Conservation (phyloP, 2,113 vertebrate species). For the Piprites chloris region DNA sequence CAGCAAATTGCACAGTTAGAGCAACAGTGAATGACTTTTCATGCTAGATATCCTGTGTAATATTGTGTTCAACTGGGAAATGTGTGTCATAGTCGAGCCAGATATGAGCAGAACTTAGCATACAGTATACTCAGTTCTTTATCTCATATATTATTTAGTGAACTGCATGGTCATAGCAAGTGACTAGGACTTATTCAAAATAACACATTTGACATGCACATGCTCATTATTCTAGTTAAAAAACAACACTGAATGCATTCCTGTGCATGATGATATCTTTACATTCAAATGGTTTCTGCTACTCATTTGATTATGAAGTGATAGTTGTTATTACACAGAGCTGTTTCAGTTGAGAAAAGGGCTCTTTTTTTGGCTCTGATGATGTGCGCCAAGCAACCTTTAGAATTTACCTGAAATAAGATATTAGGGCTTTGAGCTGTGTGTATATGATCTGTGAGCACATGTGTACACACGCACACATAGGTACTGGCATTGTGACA, state of each 20-base stretch:
- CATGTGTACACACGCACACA: not conserved
- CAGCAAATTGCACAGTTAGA: not conserved
- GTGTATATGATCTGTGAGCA: not conserved
- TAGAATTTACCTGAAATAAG: constrained; percentile 46
- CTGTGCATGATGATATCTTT: not conserved
- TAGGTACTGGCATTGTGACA: not conserved
- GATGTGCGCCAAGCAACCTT: not conserved
- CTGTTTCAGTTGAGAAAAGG: not conserved
- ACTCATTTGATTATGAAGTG: constrained; percentile 7
- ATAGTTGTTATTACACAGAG: not conserved
- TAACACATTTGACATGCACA: not conserved
- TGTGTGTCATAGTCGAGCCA: not conserved
- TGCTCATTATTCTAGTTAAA: not conserved
- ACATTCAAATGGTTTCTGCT: constrained; percentile 23
- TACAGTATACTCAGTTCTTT: not conserved
- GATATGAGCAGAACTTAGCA: not conserved
- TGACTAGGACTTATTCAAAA: not conserved
- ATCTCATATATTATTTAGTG: not conserved
- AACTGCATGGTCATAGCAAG: not conserved
- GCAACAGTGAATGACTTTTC: not conserved
- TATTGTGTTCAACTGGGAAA: not conserved
- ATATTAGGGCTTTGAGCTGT: not conserved
- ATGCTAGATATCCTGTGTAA: not conserved
- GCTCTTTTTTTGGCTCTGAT: not conserved
- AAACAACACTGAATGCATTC: not conserved